Base-by-base conservation (phyloP, 1,140 invertebrate species). In the Latrodectus geometricus region DNA sequence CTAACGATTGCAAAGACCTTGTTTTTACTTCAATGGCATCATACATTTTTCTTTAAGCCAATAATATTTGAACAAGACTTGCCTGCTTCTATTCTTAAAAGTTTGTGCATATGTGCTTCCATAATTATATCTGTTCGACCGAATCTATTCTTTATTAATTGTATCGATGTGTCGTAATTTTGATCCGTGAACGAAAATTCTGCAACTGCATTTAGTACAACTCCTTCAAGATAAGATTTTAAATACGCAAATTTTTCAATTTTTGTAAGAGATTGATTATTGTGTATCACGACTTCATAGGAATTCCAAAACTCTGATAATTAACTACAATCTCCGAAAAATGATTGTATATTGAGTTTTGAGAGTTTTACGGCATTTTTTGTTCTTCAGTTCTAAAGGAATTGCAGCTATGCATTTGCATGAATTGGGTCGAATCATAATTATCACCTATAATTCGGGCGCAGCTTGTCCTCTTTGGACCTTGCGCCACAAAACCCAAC, bases 41-140 rank as follows among this genome's bases (percentile, higher is more conserved):
- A 74, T 74, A 74, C 15, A 74, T 74, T 74, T 74, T 74, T 74
- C 72, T n/a, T 74, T 17, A 52, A 74, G 5, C 49, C 72, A 49
- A n/a, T 52, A 50, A 17, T 49, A 74, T 17, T 74, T 1, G 4
- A 17, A n/a, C 49, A 74, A 17, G 48, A 50, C 17, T n/a, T 74
- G 17, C 50, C 49, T 50, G 48, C 0, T 8, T 74, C 49, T 9
- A 74, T 74, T n/a, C 52, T 20, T 20, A 74, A 74, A n/a, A 50
- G 15, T 50, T 52, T 74, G 50, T 20, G 72, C 72, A 74, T 74
- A 52, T 17, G n/a, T 23, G 49, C 9, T 52, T 49, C 20, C 49
- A 54, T 74, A n/a, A 52, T 74, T n/a, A 52, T 74, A n/a, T 74
- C 72, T 74, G 72, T 74, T 15, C 15, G 49, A 12, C 49, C 15